phyloP scores from a whole-genome alignment of 2,113 vertebrate genomes.

The Ivindomyrus marchei region DNA sequence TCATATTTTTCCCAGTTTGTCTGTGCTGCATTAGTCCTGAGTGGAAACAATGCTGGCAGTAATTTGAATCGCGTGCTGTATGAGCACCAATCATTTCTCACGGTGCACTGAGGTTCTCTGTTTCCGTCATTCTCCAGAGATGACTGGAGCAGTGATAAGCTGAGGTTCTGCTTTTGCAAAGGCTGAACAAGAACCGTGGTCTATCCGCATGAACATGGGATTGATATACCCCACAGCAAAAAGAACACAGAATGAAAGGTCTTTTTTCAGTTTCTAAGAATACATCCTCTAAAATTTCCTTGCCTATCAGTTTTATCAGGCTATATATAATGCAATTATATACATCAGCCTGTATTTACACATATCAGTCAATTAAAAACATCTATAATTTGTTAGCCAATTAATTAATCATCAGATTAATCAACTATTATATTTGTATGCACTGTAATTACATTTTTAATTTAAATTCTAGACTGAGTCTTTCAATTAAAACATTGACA shows the following conservation, averaged over 20 bases:
- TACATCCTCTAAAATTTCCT: not conserved
- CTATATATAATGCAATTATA: not conserved
- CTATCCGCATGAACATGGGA: conserved; percentile 38
- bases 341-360: not conserved
- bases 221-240: conserved; percentile 23
- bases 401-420: not conserved
- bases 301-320: not conserved
- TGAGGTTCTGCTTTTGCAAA: conserved; percentile 40
- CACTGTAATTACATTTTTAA: not conserved
- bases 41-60: not conserved
- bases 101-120: conserved; percentile 36
- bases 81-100: not conserved
- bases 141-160: conserved; percentile 40
- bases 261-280: not conserved
- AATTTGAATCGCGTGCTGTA: not conserved
- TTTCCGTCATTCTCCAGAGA: conserved; percentile 48
- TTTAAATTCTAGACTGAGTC: not conserved
- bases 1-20: not conserved
- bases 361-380: not conserved
- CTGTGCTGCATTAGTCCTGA: not conserved
- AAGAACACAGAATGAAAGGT: not conserved
- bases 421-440: not conserved
- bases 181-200: conserved; percentile 28
- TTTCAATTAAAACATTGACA: not conserved
- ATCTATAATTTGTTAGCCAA: not conserved